Conservation (phyloP, 2,888 invertebrate species). For the Cancer borealis region DNA sequence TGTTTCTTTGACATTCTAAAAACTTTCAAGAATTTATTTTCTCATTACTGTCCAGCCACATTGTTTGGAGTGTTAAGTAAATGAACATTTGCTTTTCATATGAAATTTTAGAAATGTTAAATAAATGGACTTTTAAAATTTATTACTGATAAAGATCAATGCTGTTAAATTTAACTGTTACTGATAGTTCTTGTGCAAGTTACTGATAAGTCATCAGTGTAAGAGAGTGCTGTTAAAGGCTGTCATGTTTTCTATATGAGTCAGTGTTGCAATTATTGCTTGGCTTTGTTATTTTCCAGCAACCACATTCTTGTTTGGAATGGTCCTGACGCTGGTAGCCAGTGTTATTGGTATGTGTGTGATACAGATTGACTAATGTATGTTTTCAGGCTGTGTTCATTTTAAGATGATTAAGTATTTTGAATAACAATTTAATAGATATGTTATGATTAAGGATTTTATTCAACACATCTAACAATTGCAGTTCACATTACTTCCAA, state of each 20-base stretch:
- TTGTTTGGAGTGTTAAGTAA: slow-evolving; percentile 34
- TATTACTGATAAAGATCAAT: slow-evolving; percentile 22
- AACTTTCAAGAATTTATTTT: neutral
- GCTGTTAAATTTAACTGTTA: neutral
- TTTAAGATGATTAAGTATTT: slow-evolving; percentile 5
- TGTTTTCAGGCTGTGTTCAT: slow-evolving; percentile 35
- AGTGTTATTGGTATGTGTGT: slow-evolving; percentile 21
- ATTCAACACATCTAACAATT: neutral
- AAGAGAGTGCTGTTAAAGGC: neutral
- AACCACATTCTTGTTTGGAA: neutral
- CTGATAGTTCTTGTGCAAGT: neutral
- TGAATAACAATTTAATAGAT: neutral
- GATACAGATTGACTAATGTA: slow-evolving; percentile 7
- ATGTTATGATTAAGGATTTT: neutral
- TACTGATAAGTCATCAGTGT: neutral
- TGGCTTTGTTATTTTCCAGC: neutral
- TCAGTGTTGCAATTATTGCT: neutral
- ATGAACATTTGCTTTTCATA: slow-evolving; percentile 13
- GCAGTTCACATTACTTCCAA: slow-evolving; percentile 41
- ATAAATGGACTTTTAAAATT: slow-evolving; percentile 22
- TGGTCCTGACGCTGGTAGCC: neutral
- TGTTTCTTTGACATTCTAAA: slow-evolving; percentile 24
- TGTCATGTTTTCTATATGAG: neutral
- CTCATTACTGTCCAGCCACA: slow-evolving; percentile 1
- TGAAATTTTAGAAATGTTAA: neutral